These are phyloP conservation scores for Diploscapter pachys DNA, from an alignment of 1,140 invertebrate genomes.

Conservation along the genomic window DNA sequence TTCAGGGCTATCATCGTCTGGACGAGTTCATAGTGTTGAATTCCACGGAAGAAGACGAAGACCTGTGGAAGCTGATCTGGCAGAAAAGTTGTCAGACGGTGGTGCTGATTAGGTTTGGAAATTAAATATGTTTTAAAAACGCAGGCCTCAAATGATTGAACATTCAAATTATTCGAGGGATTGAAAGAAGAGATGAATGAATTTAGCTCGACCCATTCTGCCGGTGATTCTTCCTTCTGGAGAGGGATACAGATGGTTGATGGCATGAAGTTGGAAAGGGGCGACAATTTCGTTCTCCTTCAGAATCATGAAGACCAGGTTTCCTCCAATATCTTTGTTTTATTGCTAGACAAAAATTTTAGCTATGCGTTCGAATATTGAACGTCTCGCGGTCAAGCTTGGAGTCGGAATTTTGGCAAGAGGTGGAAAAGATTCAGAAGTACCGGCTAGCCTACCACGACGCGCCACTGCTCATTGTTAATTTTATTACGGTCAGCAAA, in stretches of 20 bases:
- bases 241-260: conserved; percentile 14
- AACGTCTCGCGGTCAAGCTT: conserved; percentile 37
- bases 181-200: too few species aligned
- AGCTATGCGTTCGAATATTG: conserved; percentile 49
- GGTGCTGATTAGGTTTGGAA: conserved; percentile 26
- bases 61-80: conserved; percentile 48
- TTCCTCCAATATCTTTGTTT: too few species aligned
- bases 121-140: too few species aligned
- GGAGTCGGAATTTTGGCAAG: conserved; percentile 47
- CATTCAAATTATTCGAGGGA: too few species aligned
- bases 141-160: too few species aligned
- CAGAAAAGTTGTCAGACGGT: conserved; percentile 44
- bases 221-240: conserved; percentile 19
- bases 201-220: too few species aligned
- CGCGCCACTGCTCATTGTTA: conserved; percentile 40
- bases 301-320: conserved; percentile 36
- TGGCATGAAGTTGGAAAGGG: conserved; percentile 25
- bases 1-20: conserved; percentile 49
- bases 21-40: conserved; percentile 52
- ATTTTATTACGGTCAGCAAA: conserved; percentile 22
- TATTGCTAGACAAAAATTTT: too few species aligned
- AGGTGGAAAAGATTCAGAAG: conserved; percentile 51
- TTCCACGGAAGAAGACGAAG: conserved; percentile 41
- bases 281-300: conserved; percentile 42
- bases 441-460: conserved; percentile 42